Base-by-base conservation (phyloP, 2,113 vertebrate species). In the Neopipo cinnamomea region DNA sequence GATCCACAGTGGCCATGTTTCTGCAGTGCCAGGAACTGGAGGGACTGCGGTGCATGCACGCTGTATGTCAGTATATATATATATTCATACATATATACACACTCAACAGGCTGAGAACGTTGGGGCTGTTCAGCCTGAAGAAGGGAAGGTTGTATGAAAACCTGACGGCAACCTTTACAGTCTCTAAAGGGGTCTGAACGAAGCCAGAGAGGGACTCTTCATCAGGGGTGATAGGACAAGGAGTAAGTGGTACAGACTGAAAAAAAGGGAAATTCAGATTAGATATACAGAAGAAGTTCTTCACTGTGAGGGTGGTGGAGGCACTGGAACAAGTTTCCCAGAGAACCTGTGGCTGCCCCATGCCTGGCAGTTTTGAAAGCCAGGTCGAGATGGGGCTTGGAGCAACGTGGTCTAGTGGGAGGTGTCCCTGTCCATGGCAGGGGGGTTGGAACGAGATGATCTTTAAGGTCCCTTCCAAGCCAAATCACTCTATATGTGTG, bases 1-100 rank as follows among this genome's bases (percentile, higher is more conserved):
- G 28, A 5, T 14, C 33, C 37, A 8, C 9, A 14, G 58, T 8
- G 4, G 27, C 42, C 1, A 0, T 4, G 16, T 24, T 79, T 19
- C 31, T 28, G 53, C 7, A 5, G 15, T 31, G 37, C 42, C 52
- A 35, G 52, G n/a, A 62, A 2, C 56, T 3, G 8, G 25, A 62
- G 62, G 44, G 39, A 6, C 28, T 3, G 1, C 3, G 1, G 23
- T 37, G 14, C 1, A 0, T 8, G 28, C 41, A 4, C 5, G 0
- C 46, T 17, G 16, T 28, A 2, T 61, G 22, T 42, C 58, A 28
- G 53, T 15, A 55, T 25, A 25, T 4, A 1, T 35, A 15, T 8
- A 8, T 41, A 5, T 15, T 14, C 5, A 15, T 11, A 4, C 6
- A 8, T 9, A 21, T 28, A 21, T 30, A 6, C 2, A 8, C 9